phyloP scores from a whole-genome alignment of 1,140 invertebrate species.

The Megathymus violae region DNA sequence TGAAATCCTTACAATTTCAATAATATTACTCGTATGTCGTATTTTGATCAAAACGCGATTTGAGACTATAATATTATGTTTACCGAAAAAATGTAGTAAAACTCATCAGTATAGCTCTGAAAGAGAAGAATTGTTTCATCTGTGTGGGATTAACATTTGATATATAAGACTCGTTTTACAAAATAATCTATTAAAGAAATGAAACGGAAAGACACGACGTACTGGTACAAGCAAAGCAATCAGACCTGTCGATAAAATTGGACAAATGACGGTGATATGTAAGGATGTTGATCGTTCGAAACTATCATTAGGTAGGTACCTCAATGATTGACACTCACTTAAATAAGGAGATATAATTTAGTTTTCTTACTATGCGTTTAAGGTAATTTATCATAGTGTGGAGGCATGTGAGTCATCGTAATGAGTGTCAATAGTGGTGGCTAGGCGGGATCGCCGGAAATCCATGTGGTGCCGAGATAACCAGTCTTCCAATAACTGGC shows the following conservation, averaged over 20 bases:
- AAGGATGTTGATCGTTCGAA: constrained; percentile 39
- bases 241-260: constrained; percentile 31
- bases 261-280: constrained; percentile 46
- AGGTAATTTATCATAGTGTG: constrained; percentile 40
- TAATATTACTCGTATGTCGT: no score
- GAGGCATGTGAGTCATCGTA: constrained; percentile 43
- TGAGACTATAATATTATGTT: no score
- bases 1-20: no score
- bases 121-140: no score
- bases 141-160: no score
- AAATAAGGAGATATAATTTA: constrained; percentile 46
- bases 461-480: constrained; percentile 48
- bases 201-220: no score
- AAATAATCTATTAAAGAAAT: no score
- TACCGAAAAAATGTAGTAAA: no score
- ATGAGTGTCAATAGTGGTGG: constrained; percentile 42
- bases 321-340: constrained; percentile 46
- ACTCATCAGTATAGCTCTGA: no score
- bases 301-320: constrained; percentile 48
- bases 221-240: not conserved
- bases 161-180: no score
- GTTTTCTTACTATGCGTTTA: constrained; percentile 43
- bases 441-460: constrained; percentile 58
- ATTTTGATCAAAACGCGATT: no score
- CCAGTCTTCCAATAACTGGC: constrained; percentile 40